A percentile compares a stretch with the other conserved stretches of the same genome.
Conservation (phyloP, 2,113 vertebrate species). For the Theropithecus gelada region DNA sequence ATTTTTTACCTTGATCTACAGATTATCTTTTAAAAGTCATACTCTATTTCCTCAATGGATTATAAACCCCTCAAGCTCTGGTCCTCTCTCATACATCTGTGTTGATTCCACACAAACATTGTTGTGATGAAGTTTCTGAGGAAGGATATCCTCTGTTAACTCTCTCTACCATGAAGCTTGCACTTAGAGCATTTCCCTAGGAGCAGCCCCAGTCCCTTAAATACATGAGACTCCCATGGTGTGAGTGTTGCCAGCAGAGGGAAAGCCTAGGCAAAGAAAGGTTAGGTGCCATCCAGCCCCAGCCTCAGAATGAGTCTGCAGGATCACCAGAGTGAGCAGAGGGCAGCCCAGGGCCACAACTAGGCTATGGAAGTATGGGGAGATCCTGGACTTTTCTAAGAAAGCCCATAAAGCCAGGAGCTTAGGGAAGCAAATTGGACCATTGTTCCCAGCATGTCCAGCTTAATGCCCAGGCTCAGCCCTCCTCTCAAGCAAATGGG, state of each 20-base stretch:
- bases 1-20: not conserved
- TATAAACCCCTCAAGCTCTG: not conserved
- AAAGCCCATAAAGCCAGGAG: not conserved
- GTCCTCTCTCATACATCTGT: not conserved
- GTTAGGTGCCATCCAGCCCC: not conserved
- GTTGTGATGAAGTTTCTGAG: not conserved
- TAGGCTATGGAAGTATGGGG: not conserved
- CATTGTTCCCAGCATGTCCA: not conserved
- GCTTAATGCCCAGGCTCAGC: not conserved
- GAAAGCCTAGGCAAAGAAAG: not conserved
- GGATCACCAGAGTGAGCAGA: not conserved
- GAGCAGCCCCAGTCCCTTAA: not conserved
- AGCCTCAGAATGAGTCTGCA: not conserved
- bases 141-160: not conserved
- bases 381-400: not conserved
- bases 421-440: not conserved
- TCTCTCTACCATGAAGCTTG: not conserved
- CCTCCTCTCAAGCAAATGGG: not conserved
- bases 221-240: not conserved
- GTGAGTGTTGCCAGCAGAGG: not conserved
- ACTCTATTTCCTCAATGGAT: not conserved
- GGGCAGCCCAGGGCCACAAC: not conserved
- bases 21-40: not conserved
- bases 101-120: not conserved
- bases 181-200: not conserved